These are phyloP conservation scores for Phalacrocorax pelagicus DNA, from an alignment of 2,113 vertebrate genomes.

Conservation along the genomic window DNA sequence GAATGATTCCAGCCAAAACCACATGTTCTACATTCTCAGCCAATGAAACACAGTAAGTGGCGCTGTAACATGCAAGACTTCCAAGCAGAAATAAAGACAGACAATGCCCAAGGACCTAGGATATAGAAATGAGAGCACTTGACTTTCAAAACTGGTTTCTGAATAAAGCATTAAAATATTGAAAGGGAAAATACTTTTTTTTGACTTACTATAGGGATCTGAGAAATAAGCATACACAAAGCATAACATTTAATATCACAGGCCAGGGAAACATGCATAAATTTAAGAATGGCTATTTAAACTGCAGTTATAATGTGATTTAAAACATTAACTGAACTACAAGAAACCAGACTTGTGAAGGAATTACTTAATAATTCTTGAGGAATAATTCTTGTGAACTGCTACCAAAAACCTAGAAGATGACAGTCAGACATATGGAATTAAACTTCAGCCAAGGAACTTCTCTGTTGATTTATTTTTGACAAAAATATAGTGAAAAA, in stretches of 20 bases:
- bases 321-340: background rate
- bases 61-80: background rate
- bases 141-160: background rate
- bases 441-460: background rate
- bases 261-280: background rate
- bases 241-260: background rate
- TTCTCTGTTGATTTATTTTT: background rate
- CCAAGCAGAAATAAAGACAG: background rate
- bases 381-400: background rate
- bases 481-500: background rate
- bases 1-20: slow-evolving; percentile 33
- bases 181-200: background rate
- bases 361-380: background rate
- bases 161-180: background rate
- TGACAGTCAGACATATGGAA: background rate
- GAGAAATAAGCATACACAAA: background rate
- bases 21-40: slow-evolving; percentile 51
- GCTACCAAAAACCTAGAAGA: background rate
- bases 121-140: background rate
- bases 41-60: slow-evolving; percentile 17
- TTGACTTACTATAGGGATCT: background rate
- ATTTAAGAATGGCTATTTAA: background rate
- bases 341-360: background rate
- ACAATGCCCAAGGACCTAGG: background rate
- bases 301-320: background rate